Evolutionary conservation across 2,888 invertebrate species (phyloP).

Genomic region (Uloborus plumipes): DNA sequence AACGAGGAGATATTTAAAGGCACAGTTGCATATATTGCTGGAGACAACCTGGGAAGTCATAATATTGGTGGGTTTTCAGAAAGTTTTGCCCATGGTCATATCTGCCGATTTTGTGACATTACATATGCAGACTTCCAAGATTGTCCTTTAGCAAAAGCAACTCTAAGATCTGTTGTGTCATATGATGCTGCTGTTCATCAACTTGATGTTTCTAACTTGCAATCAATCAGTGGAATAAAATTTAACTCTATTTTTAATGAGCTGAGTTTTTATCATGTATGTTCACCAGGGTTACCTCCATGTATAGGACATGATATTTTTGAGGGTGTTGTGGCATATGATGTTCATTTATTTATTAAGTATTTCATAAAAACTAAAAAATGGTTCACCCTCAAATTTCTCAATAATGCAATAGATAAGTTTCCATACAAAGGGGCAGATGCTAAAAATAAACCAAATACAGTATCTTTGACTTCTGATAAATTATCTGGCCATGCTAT

Average conservation of each 20-base stretch:
- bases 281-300: slow-evolving; percentile 1
- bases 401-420: neutral
- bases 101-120: neutral
- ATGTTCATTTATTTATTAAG: neutral
- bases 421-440: neutral
- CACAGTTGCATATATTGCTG: neutral
- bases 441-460: slow-evolving; percentile 4
- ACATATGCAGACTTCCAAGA: neutral
- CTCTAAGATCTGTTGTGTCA: neutral
- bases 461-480: neutral
- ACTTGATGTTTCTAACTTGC: neutral
- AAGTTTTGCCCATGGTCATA: slow-evolving; percentile 1
- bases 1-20: neutral
- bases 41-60: neutral
- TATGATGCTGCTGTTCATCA: neutral
- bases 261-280: neutral
- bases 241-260: slow-evolving; percentile 6
- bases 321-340: slow-evolving; percentile 8
- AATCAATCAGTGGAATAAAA: neutral
- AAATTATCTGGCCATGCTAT: neutral
- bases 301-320: slow-evolving; percentile 7
- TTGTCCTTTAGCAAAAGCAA: neutral
- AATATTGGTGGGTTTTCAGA: neutral
- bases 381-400: neutral
- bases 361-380: neutral